Percentiles rank a stretch among this genome's conserved stretches.
Evolutionary conservation across 2,113 vertebrate genomes (phyloP).

Genomic region (Thinocorus orbignyianus): DNA sequence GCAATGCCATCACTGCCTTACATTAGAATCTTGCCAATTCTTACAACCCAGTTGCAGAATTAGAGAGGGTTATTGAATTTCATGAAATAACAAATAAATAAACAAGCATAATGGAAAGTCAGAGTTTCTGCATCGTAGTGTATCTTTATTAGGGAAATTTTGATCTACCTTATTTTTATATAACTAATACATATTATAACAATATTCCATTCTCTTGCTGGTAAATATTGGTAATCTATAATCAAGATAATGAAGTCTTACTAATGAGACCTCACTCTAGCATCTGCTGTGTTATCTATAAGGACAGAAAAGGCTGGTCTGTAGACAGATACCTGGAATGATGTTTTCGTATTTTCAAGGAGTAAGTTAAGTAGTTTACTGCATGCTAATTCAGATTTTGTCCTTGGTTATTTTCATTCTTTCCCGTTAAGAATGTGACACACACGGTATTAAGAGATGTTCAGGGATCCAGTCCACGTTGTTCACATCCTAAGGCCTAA

Average conservation of each 20-base stretch:
- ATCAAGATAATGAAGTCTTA: neutral
- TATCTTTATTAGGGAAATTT: neutral
- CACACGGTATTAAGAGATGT: neutral
- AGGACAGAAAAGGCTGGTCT: neutral
- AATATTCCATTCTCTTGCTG: neutral
- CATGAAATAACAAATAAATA: neutral
- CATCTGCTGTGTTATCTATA: neutral
- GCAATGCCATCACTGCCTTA: neutral
- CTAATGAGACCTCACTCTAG: neutral
- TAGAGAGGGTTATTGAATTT: neutral
- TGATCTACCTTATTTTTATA: neutral
- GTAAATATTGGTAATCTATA: neutral
- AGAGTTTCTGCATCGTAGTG: neutral
- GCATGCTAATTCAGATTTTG: neutral
- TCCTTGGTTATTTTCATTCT: neutral
- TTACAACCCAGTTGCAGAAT: neutral
- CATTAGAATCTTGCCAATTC: neutral
- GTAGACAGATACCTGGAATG: neutral
- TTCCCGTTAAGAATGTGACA: neutral
- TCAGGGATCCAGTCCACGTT: neutral
- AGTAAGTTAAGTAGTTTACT: neutral
- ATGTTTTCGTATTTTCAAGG: neutral
- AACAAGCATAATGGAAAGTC: neutral
- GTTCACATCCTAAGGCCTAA: neutral
- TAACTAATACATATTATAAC: neutral